Base-by-base conservation (phyloP, 2,888 invertebrate genomes). In the Ligdia adustata region DNA sequence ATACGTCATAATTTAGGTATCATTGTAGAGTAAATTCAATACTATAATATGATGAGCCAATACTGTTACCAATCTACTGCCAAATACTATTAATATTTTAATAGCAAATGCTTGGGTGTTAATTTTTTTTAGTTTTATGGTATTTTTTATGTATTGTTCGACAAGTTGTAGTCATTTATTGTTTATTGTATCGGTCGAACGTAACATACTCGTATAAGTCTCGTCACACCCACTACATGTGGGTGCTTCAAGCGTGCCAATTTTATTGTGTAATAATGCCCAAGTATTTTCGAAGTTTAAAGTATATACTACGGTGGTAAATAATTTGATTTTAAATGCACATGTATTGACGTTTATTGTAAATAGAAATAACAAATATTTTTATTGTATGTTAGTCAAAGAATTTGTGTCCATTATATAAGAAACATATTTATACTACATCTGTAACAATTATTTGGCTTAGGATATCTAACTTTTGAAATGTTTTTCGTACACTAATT, bases 321-420 rank as follows among this genome's bases (percentile, higher is more conserved):
- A 64, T 52, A 59, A 64, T 51, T 53, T 61, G 59, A 65, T 55
- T 24, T 52, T 35, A 40, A 45, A 44, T 44, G n/a, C 20, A 20
- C 2, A 41, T 22, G 22, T 32, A 44, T 69, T 64, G 74, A 72
- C 68, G 63, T 73, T 46, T 66, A 63, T 68, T 87, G 87, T 85
- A 84, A 76, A 85, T 86, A 81, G 37, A 26, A 40, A 35, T 37
- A 65, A 54, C 61, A 69, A 64, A 57, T 65, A 69, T 58, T 70
- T 79, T 79, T 78, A 79, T 69, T 69, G 64, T 66, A 65, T 68
- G 35, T 72, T 75, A 72, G 68, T 68, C 69, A 69, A 60, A 73
- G 62, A 78, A 75, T 78, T 69, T 72, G 74, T 82, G 82, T 82
- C 82, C 82, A 77, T 79, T 69, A 70, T 64, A 59, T 75, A 76